Evolutionary conservation across 2,113 vertebrate species (phyloP).

Genomic region (Cacatua alba): DNA sequence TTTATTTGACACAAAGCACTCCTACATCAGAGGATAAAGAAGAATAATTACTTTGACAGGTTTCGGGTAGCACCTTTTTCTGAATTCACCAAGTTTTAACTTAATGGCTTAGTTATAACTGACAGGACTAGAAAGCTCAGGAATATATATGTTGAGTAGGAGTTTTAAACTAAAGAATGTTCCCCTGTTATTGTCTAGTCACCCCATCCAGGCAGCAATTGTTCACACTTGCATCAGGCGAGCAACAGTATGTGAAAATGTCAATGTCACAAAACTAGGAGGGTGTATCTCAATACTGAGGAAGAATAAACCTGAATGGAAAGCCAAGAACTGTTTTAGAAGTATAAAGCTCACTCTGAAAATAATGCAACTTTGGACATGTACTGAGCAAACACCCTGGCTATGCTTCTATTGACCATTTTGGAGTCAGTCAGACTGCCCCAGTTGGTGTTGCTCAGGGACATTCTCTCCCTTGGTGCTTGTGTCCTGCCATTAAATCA

Average conservation of each 20-base stretch:
- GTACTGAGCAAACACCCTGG: not conserved
- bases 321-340: not conserved
- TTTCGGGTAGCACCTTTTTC: not conserved
- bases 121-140: not conserved
- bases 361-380: not conserved
- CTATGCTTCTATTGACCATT: not conserved
- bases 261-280: not conserved
- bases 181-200: not conserved
- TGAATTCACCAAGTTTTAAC: conserved; percentile 4
- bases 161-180: not conserved
- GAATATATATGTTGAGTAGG: not conserved
- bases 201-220: not conserved
- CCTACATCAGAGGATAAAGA: conserved; percentile 60
- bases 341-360: not conserved
- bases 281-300: not conserved
- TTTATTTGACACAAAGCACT: conserved; percentile 72
- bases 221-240: not conserved
- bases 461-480: not conserved
- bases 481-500: not conserved
- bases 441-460: rapidly evolving
- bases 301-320: not conserved
- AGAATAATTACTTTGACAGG: conserved; percentile 50
- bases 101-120: conserved; percentile 29
- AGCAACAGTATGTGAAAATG: not conserved
- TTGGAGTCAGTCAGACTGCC: not conserved